These are phyloP conservation scores for Lagorchestes hirsutus DNA, from an alignment of 2,797 vertebrate species.

Conservation along the genomic window DNA sequence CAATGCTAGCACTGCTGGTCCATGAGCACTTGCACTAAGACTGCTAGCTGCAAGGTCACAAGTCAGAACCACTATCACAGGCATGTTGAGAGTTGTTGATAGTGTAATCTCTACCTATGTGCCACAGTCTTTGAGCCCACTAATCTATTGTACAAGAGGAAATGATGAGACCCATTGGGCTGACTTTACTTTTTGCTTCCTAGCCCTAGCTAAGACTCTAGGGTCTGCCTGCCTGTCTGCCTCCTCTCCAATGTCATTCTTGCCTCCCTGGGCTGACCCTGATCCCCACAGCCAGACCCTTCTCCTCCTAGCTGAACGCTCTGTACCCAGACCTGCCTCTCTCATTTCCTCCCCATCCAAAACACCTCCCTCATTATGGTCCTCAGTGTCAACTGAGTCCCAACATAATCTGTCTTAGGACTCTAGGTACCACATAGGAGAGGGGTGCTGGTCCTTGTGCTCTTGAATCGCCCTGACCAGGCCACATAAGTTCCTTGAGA, in stretches of 20 bases:
- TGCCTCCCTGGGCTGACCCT: not conserved
- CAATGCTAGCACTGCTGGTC: not conserved
- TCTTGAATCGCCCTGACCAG: not conserved
- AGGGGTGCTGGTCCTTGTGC: not conserved
- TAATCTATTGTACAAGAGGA: not conserved
- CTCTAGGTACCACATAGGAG: not conserved
- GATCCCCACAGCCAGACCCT: not conserved
- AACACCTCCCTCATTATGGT: not conserved
- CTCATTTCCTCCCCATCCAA: not conserved
- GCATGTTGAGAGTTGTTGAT: not conserved
- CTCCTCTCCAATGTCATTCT: not conserved
- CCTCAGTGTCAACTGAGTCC: not conserved
- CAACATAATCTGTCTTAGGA: not conserved
- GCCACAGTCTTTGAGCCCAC: no score
- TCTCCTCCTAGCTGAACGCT: not conserved
- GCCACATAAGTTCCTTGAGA: not conserved
- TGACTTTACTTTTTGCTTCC: not conserved
- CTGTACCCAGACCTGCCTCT: not conserved
- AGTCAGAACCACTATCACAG: not conserved
- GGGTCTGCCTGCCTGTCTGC: not conserved
- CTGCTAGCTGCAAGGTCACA: not conserved
- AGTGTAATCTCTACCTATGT: no score
- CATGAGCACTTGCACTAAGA: not conserved
- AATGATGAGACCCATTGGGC: not conserved
- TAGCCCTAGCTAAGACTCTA: not conserved